Evolutionary conservation across 2,888 invertebrate genomes (phyloP), one percentile per base, ranked within the genome.

Genomic region (Ectropis crepuscularia): DNA sequence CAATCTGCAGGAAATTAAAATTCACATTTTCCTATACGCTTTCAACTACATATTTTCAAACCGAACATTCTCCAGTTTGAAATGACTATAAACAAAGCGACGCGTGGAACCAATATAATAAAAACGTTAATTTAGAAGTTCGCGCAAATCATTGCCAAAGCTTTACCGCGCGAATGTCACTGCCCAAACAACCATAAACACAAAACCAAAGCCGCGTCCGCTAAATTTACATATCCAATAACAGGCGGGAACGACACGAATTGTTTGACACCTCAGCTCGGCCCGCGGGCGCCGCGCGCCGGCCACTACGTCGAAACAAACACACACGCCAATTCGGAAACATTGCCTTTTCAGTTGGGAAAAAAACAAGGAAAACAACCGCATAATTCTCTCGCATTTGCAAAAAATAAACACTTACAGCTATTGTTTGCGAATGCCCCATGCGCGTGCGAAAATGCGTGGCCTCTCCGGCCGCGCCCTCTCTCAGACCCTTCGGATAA

Each of bases 1-100:
- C 83, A 83, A 88, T 87, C 81, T 81, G 76, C 81, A 80, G 82
- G 82, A 88, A 87, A 89, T 89, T 78, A 86, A 87, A 85, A 83
- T 83, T 73, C 71, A 73, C 70, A 77, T 70, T 74, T 77, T 63
- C 63, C 57, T 61, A 53, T 61, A 51, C 50, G 49, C 54, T 61
- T 58, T 42, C 53, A 63, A 60, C n/a, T 36, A 43, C 36, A 43
- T 16, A 9, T 7, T 28, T 41, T 8, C 16, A 53, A 53, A 43
- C 10, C 12, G 43, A 41, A 51, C 10, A 51, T 28, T 6, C 7
- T 41, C 7, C 7, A 41, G 41, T 4, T 7, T 10, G 0, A 0
- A 7, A 41, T 8, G 38, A 38, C 5, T 51, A 10, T 28, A 16
- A 38, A 50, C 49, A 49, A 11, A 10, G 10, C 10, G 6, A 1